Percentiles rank a stretch among this genome's conserved stretches.
Conservation (phyloP, 1,140 invertebrate species). For the Drosophila nigrodunni region DNA sequence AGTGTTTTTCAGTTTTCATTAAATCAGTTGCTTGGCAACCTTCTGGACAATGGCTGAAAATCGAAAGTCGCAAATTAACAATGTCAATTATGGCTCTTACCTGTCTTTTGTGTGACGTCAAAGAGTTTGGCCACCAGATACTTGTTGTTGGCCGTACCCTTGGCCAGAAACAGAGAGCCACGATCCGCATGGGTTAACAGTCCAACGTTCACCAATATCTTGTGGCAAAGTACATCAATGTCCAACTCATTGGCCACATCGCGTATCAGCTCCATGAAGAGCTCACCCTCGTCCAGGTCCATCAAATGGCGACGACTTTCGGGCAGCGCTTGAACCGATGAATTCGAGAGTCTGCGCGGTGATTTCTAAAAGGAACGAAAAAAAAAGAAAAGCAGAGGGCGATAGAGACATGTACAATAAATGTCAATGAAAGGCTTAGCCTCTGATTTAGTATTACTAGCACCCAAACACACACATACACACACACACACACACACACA, state of each 20-base stretch:
- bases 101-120: constrained; percentile 94
- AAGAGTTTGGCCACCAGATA: constrained; percentile 96
- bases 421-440: constrained; percentile 68
- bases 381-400: neutral
- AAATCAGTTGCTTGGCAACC: constrained; percentile 36
- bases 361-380: constrained; percentile 81
- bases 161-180: constrained; percentile 94
- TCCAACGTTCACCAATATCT: constrained; percentile 96
- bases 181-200: constrained; percentile 94
- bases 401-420: constrained; percentile 41
- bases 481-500: constrained; percentile 1
- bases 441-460: constrained; percentile 16
- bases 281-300: constrained; percentile 91
- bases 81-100: constrained; percentile 84
- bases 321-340: constrained; percentile 82
- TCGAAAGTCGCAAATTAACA: constrained; percentile 28
- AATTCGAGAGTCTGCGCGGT: constrained; percentile 86
- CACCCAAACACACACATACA: neutral
- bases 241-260: constrained; percentile 97
- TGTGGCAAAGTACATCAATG: constrained; percentile 96
- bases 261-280: constrained; percentile 96
- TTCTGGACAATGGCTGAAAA: constrained; percentile 29
- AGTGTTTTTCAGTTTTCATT: constrained; percentile 14
- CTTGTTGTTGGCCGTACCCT: constrained; percentile 90
- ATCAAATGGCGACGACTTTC: constrained; percentile 86